Evolutionary conservation across 1,140 invertebrate genomes (phyloP).

Genomic region (Laodelphax striatellus): DNA sequence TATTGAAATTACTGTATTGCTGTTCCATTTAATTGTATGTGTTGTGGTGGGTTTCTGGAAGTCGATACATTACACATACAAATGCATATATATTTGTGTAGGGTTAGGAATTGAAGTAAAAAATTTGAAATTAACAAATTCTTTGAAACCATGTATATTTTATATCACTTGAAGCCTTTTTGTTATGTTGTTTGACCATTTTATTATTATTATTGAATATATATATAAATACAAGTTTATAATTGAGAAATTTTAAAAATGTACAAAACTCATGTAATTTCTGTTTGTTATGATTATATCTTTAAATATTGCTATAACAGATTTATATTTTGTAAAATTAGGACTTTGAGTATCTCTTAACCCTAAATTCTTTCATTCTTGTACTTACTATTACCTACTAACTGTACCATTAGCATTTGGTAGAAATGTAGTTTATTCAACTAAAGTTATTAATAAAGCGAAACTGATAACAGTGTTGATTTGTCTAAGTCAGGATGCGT

Average conservation of each 20-base stretch:
- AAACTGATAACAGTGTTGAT: neutral
- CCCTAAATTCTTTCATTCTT: slow-evolving; percentile 12
- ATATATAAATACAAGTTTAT: neutral
- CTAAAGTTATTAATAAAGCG: neutral
- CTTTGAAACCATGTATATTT: neutral
- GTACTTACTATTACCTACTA: slow-evolving; percentile 9
- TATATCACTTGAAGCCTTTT: slow-evolving; percentile 2
- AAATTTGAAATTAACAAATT: neutral
- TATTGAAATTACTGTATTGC: too few relatives aligned
- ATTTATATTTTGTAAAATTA: too few relatives aligned
- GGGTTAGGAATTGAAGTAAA: neutral
- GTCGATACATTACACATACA: neutral
- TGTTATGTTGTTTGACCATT: neutral
- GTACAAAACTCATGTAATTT: slow-evolving; percentile 2
- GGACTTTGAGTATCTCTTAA: slow-evolving; percentile 5
- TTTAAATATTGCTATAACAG: too few relatives aligned
- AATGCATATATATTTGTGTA: neutral
- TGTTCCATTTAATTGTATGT: neutral
- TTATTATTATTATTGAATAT: neutral
- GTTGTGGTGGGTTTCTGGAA: neutral
- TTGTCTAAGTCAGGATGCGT: slow-evolving; percentile 7
- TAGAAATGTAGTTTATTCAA: neutral
- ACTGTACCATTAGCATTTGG: slow-evolving; percentile 2
- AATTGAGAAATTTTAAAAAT: slow-evolving; percentile 1
- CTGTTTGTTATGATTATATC: neutral